Base-by-base conservation (phyloP, 2,113 vertebrate species). In the Gobius niger region DNA sequence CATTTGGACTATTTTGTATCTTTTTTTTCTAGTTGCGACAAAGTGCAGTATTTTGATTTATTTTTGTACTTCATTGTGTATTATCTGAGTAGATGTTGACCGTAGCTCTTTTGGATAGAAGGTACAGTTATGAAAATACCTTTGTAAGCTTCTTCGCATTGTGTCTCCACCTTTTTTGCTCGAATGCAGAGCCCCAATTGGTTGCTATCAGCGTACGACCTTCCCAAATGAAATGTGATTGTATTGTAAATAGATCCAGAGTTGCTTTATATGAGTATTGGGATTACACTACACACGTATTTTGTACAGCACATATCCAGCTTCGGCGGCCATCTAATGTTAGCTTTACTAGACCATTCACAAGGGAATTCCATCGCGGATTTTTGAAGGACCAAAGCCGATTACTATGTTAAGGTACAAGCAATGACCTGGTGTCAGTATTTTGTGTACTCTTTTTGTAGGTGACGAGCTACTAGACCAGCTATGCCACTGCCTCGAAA, bases 401-500 rank as follows among this genome's bases (percentile, higher is more conserved):
- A 40, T 40, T n/a, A 92, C 92, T 10, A 94, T 91, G 63, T 88
- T 82, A 91, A 78, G 68, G 64, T 75, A 73, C 70, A 61, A 62
- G 53, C 59, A 61, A 67, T 76, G 90, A 88, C 89, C 82, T 95
- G 94, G 95, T 96, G 95, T 97, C 94, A 90, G 62, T 91, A 93
- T 87, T 93, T 91, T 93, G 93, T 93, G 93, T 94, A 93, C 93
- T 92, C 94, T 73, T 73, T 83, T 41, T 80, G 47, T 76, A 76
- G 92, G 92, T 93, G 51, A 92, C 78, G 91, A 71, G 72, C 75
- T 76, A 68, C 68, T 94, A 93, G 91, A 93, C 86, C 90, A 96
- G 95, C 96, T 95, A 92, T 94, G 91, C 95, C 96, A 96, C 95
- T 97, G 96, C 96, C 96, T 71, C 47, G 92, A 34, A 52, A 54